These are phyloP conservation scores for Molossus molossus DNA, from an alignment of 2,797 vertebrate species.

Conservation along the genomic window DNA sequence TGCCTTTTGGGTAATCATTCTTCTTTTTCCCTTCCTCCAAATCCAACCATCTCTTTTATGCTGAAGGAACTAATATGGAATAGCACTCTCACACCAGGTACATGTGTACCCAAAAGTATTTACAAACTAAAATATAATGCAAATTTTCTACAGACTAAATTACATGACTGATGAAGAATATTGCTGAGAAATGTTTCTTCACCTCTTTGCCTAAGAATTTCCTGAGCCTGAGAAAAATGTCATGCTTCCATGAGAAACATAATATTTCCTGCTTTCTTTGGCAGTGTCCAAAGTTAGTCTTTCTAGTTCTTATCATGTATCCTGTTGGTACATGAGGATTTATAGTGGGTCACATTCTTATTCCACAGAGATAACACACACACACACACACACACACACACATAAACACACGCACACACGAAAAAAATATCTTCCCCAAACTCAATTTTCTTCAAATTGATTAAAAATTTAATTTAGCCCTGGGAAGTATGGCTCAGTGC, in stretches of 20 bases:
- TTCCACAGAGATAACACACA: not conserved
- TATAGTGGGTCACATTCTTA: not conserved
- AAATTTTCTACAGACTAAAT: not conserved
- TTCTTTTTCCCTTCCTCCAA: not conserved
- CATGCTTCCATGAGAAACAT: not conserved
- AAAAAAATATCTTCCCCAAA: not conserved
- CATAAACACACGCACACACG: not conserved
- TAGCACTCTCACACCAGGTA: not conserved
- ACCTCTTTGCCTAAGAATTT: slow-evolving; percentile 22
- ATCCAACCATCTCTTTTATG: not conserved
- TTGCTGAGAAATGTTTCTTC: not conserved
- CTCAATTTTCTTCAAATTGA: slow-evolving; percentile 15
- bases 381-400: rapidly evolving
- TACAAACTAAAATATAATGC: not conserved
- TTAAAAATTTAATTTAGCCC: slow-evolving; percentile 48
- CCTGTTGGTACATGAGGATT: not conserved
- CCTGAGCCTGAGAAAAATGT: slow-evolving; percentile 1
- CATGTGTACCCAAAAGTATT: not conserved
- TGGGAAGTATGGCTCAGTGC: no score
- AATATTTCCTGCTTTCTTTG: not conserved
- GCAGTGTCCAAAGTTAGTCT: not conserved
- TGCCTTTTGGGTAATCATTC: not conserved
- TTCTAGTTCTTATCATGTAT: not conserved
- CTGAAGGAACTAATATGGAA: not conserved
- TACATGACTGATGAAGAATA: not conserved